Evolutionary conservation across 2,888 invertebrate species (phyloP).

Genomic region (Ypsolopha scabrella): DNA sequence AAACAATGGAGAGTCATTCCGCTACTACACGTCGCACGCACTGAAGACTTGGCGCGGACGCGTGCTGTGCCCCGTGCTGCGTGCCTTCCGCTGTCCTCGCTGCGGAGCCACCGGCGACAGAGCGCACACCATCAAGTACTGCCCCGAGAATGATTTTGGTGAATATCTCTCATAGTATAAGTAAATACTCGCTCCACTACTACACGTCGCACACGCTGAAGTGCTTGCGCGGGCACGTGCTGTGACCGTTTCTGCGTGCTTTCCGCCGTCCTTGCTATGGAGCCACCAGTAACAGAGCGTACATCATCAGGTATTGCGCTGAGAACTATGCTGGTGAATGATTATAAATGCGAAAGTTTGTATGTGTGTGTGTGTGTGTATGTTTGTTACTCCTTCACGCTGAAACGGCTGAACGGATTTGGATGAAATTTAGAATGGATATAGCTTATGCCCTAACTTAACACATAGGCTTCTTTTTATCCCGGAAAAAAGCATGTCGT

Average conservation of each 20-base stretch:
- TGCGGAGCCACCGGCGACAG: conserved; percentile 78
- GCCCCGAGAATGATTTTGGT: conserved; percentile 47
- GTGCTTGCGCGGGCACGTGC: conserved; percentile 64
- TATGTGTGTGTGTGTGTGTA: no score
- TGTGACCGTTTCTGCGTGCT: conserved; percentile 77
- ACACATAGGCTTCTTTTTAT: no score
- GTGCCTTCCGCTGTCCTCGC: conserved; percentile 75
- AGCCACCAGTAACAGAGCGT: conserved; percentile 78
- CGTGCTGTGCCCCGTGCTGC: conserved; percentile 77
- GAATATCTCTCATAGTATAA: neutral
- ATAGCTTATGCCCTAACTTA: no score
- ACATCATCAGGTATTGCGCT: conserved; percentile 83
- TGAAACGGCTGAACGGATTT: no score
- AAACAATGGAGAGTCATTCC: conserved; percentile 77
- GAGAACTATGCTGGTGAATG: conserved; percentile 10
- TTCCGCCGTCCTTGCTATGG: conserved; percentile 77
- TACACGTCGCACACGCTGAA: neutral
- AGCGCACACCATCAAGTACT: conserved; percentile 85
- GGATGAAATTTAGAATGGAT: no score
- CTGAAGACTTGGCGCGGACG: conserved; percentile 75
- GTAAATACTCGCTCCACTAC: no score
- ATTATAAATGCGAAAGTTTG: neutral
- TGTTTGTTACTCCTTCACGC: no score
- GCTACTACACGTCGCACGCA: conserved; percentile 74
- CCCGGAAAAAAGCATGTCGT: no score